phyloP scores from a whole-genome alignment of 2,797 vertebrate genomes.

The Nyctibius grandis region DNA sequence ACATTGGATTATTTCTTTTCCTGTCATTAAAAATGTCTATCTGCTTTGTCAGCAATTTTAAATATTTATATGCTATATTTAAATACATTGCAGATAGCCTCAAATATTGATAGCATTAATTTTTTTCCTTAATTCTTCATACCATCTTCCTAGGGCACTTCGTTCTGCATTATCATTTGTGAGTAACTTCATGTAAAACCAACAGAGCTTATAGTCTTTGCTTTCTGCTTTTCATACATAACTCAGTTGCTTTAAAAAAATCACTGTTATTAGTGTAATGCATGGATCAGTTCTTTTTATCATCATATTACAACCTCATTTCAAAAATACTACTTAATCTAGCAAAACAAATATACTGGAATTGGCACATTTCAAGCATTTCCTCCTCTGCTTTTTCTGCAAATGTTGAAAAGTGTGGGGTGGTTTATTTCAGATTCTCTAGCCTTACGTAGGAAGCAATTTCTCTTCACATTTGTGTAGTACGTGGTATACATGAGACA shows the following conservation, averaged over 20 bases:
- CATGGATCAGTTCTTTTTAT: background rate
- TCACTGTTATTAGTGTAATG: background rate
- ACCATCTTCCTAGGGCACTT: background rate
- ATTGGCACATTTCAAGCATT: background rate
- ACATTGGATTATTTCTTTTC: background rate
- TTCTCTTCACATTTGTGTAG: slow-evolving; percentile 1
- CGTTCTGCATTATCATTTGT: background rate
- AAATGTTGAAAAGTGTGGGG: background rate
- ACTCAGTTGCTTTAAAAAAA: background rate
- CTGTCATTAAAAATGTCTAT: background rate
- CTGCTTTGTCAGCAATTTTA: background rate
- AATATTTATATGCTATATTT: background rate
- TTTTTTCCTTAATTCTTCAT: background rate
- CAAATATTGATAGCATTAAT: background rate
- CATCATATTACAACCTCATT: background rate
- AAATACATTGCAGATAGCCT: background rate
- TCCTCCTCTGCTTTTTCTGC: background rate
- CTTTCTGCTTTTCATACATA: background rate
- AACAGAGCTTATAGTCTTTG: background rate
- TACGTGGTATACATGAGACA: background rate
- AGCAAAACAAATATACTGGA: background rate
- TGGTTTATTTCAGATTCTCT: background rate
- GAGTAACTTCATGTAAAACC: background rate
- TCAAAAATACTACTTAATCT: background rate
- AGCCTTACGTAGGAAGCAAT: slow-evolving; percentile 1